Conservation (phyloP, 1,140 invertebrate species). For the Marisa cornuarietis region DNA sequence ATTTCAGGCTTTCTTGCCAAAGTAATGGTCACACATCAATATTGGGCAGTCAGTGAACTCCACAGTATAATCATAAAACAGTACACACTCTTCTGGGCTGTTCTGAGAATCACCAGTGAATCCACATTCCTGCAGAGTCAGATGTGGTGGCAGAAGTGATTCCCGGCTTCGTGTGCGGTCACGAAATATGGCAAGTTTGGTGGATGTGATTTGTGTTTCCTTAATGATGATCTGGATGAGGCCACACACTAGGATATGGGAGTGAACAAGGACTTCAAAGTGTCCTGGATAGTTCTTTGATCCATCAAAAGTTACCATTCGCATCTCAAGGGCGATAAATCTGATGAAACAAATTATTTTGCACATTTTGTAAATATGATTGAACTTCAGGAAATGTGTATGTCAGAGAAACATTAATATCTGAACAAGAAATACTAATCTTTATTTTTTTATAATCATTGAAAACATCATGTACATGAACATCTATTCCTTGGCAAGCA, state of each 20-base stretch:
- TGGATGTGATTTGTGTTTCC: slow-evolving; percentile 51
- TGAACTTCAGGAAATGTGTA: neutral
- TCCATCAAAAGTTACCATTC: slow-evolving; percentile 55
- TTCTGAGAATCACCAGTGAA: slow-evolving; percentile 47
- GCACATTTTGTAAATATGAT: too few species aligned
- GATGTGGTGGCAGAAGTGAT: slow-evolving; percentile 44
- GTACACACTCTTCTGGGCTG: slow-evolving; percentile 50
- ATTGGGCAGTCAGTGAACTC: slow-evolving; percentile 62
- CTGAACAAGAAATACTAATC: neutral
- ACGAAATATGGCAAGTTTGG: slow-evolving; percentile 55
- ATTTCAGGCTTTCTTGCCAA: slow-evolving; percentile 36
- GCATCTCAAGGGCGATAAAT: slow-evolving; percentile 48
- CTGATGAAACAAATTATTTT: slow-evolving; percentile 42
- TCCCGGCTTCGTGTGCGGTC: slow-evolving; percentile 52
- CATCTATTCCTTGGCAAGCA: neutral
- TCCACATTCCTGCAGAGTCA: slow-evolving; percentile 55
- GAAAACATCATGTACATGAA: neutral
- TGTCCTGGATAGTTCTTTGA: slow-evolving; percentile 51
- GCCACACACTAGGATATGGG: slow-evolving; percentile 49
- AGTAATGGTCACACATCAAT: slow-evolving; percentile 62
- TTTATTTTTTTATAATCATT: neutral
- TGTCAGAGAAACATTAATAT: too few species aligned
- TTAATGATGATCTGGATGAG: slow-evolving; percentile 52
- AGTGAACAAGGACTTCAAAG: slow-evolving; percentile 49
- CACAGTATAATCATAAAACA: slow-evolving; percentile 62